phyloP scores from a whole-genome alignment of 2,888 invertebrate genomes.

The Lasioglossum vierecki region DNA sequence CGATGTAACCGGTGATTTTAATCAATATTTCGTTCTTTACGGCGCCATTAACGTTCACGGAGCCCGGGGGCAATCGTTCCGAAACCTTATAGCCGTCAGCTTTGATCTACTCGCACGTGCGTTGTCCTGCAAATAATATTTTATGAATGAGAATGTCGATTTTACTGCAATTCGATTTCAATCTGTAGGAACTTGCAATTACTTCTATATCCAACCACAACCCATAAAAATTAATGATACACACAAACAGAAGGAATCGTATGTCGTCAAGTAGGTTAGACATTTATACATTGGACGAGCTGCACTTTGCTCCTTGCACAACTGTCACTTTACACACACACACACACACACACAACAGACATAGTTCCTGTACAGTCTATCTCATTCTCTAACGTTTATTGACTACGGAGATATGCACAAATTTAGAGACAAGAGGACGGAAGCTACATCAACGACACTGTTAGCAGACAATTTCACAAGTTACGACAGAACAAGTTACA shows the following conservation, averaged over 20 bases:
- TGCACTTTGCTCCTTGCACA: neutral
- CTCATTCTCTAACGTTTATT: neutral
- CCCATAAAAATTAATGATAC: neutral
- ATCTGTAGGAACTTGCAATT: neutral
- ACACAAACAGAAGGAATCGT: neutral
- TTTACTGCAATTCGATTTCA: neutral
- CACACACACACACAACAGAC: neutral
- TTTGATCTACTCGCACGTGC: neutral
- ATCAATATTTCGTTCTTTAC: neutral
- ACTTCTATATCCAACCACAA: neutral
- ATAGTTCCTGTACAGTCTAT: neutral
- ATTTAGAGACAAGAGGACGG: neutral
- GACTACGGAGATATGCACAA: neutral
- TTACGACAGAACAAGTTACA: neutral
- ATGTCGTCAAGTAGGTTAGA: neutral
- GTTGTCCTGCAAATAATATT: neutral
- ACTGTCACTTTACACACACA: neutral
- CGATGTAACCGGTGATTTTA: neutral
- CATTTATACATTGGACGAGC: neutral
- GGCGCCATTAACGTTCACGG: neutral
- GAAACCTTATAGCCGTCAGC: neutral
- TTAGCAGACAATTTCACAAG: neutral
- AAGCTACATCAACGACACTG: neutral
- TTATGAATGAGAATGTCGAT: neutral
- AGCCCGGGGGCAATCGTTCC: neutral